These are phyloP conservation scores for Hyles lineata DNA, from an alignment of 2,888 invertebrate genomes.

Conservation along the genomic window DNA sequence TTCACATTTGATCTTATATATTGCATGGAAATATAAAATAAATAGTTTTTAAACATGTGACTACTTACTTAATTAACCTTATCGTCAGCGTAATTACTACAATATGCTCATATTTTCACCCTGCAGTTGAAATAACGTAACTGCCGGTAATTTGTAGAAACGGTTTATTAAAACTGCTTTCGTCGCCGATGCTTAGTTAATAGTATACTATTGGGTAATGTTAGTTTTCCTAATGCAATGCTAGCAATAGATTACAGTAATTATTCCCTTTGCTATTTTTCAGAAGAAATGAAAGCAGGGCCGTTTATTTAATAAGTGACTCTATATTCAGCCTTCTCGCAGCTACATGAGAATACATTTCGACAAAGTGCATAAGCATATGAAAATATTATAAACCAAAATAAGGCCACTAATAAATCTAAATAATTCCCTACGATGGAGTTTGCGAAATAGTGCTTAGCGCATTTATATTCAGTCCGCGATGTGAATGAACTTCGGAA, in stretches of 20 bases:
- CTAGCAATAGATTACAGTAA: neutral
- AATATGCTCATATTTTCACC: no score
- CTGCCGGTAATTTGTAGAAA: no score
- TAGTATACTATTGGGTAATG: neutral
- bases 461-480: slow-evolving; percentile 51
- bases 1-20: no score
- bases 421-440: slow-evolving; percentile 50
- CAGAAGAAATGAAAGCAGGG: slow-evolving; percentile 24
- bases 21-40: no score
- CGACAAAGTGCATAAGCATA: slow-evolving; percentile 20
- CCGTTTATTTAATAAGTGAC: slow-evolving; percentile 31
- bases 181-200: neutral
- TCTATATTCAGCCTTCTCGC: slow-evolving; percentile 52
- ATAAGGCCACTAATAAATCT: slow-evolving; percentile 55
- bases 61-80: no score
- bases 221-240: neutral
- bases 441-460: slow-evolving; percentile 56
- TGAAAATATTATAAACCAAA: slow-evolving; percentile 37
- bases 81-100: no score
- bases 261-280: slow-evolving; percentile 10
- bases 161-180: neutral
- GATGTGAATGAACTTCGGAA: slow-evolving; percentile 13
- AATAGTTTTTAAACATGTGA: no score
- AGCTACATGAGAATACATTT: slow-evolving; percentile 51
- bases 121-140: no score